Evolutionary conservation across 2,113 vertebrate genomes (phyloP), one percentile per base, ranked within the genome.

Genomic region (Axis porcinus): DNA sequence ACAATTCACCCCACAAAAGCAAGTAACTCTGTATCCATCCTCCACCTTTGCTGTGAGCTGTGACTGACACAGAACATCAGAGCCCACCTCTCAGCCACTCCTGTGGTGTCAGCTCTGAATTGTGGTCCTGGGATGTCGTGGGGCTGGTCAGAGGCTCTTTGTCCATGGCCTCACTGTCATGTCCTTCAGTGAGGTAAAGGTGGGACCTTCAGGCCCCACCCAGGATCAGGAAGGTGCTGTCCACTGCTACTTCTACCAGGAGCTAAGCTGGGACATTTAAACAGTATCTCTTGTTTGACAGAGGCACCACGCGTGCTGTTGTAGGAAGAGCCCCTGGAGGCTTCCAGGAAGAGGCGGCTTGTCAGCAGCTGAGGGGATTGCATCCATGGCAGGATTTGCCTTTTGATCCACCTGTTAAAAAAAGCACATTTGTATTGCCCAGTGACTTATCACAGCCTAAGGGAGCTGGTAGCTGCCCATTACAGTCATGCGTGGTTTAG

Each of bases 361-460:
- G 64, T 27, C 55, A 19, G 9, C 2, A 23, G 12, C n/a, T 17
- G 50, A 58, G 47, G 67, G n/a, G 21, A 23, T 40, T 55, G 81
- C 28, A 12, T 33, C 33, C 62, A 27, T 16, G 7, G 47, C 50
- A 45, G 78, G 27, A 30, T 14, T 25, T 19, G 43, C 78, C 78
- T 54, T 15, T 15, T 0, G 3, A 14, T 25, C 36, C 23, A 13
- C 28, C 27, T 47, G 36, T 60, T 43, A 43, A 6, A 33, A 15
- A 3, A 27, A 40, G 17, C 60, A 7, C 2, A 0, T 64, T 27
- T 30, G 36, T 58, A 16, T 23, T 9, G 50, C 52, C 30, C 1
- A 2, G 4, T 7, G 33, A 21, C 12, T 28, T 28, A 0, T 10
- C 3, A 1, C 15, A 50, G 36, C 33, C 76, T 2, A 11, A 4